A percentile compares a stretch with the other conserved stretches of the same genome.
phyloP scores from a whole-genome alignment of 2,797 vertebrate species.

The Sardinella longiceps region DNA sequence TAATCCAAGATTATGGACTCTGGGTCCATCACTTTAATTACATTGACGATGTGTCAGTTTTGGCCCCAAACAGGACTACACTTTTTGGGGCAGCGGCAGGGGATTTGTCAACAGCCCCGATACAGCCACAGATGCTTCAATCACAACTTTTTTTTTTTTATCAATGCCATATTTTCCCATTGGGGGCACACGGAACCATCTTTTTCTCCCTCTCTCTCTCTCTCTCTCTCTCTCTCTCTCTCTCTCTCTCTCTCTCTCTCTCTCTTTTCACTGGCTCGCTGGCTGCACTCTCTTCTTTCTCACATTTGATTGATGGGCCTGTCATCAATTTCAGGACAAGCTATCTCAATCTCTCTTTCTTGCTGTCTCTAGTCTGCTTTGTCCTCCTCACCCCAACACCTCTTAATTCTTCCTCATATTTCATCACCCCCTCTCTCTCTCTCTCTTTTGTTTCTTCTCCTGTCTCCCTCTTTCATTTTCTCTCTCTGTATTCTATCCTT shows the following conservation, averaged over 20 bases:
- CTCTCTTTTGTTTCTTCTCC: neutral
- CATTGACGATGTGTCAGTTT: neutral
- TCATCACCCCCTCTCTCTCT: neutral
- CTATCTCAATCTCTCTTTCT: neutral
- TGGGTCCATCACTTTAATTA: neutral
- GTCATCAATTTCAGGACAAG: neutral
- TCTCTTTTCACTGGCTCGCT: neutral
- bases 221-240: neutral
- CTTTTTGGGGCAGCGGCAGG: neutral
- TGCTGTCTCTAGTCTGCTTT: neutral
- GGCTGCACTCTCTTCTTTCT: neutral
- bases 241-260: neutral
- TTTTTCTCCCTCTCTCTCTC: neutral
- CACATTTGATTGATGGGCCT: neutral
- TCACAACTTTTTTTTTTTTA: neutral
- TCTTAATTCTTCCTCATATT: neutral
- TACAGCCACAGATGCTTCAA: neutral
- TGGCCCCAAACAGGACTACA: neutral
- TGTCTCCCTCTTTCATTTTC: neutral
- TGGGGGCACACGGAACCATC: neutral
- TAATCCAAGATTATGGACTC: neutral
- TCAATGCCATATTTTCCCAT: neutral
- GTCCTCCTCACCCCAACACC: too few relatives aligned
- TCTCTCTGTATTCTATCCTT: neutral
- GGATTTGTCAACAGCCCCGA: neutral